A percentile compares a stretch with the other conserved stretches of the same genome.
Evolutionary conservation across 1,140 invertebrate species (phyloP).

Genomic region (Lucilia cuprina): DNA sequence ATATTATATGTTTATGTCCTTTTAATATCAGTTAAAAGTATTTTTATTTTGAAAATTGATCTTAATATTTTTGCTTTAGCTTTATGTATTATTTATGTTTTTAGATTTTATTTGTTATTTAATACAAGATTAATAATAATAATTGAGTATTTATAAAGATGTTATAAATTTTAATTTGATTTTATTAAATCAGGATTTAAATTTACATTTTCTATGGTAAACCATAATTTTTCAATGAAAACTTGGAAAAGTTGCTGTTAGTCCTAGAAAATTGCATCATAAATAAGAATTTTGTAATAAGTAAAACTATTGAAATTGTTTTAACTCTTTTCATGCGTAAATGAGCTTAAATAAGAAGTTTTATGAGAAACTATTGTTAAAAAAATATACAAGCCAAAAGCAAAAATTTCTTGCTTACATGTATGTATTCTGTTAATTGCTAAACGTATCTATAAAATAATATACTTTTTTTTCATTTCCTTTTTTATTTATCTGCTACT

Average conservation of each 20-base stretch:
- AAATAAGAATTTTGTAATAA: too few relatives aligned
- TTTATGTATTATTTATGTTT: conserved; percentile 1
- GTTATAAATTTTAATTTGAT: too few relatives aligned
- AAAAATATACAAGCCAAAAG: background rate
- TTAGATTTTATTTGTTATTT: too few relatives aligned
- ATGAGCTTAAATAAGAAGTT: background rate
- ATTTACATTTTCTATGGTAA: too few relatives aligned
- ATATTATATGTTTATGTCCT: background rate
- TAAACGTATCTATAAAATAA: background rate
- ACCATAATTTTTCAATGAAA: too few relatives aligned
- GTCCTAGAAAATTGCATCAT: too few relatives aligned
- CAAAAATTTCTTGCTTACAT: too few relatives aligned
- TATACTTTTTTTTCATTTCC: background rate
- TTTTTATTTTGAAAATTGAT: background rate
- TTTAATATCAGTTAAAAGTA: background rate
- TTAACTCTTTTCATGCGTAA: background rate
- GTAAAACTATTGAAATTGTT: background rate
- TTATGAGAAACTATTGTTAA: background rate
- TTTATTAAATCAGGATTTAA: too few relatives aligned
- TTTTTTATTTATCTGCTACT: background rate
- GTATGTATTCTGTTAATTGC: background rate
- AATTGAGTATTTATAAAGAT: too few relatives aligned
- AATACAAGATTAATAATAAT: too few relatives aligned
- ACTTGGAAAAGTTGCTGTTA: too few relatives aligned
- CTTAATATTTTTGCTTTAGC: background rate